Base-by-base conservation (phyloP, 2,797 vertebrate species). In the Enoplosus armatus region DNA sequence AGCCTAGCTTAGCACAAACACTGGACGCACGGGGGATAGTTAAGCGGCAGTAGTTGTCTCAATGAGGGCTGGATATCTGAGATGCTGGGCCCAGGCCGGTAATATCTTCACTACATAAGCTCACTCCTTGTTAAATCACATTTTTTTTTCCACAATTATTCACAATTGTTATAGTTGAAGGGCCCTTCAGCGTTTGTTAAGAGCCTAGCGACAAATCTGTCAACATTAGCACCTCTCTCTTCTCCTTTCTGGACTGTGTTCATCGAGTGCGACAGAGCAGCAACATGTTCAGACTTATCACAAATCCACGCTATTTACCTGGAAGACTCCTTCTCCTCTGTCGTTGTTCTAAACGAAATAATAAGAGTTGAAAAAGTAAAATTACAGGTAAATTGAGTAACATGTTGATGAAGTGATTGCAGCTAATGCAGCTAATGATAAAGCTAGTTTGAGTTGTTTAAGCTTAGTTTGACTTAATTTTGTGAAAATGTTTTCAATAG, bases 211-310 rank as follows among this genome's bases (percentile, higher is more conserved):
- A 47, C 22, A 65, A 15, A 31, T 47, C 26, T 33, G 1, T 14
- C n/a, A n/a, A 59, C 56, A 24, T 41, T 22, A 68, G 37, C 53
- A 31, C 37, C 65, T 68, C 37, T 43, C 51, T 31, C 56, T 31
- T n/a, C 31, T 6, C 31, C 31, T 33, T 26, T 51, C 12, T 37
- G n/a, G n/a, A 51, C 47, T 51, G 63, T 35, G 47, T 26, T 37
- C 22, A 51, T 7, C 26, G 31, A 37, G 31, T 51, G 12, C 22
- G 33, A 37, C 31, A n/a, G n/a, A n/a, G 18, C 31, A 37, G n/a
- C n/a, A n/a, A n/a, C n/a, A n/a, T n/a, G n/a, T 33, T 33, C 31
- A 33, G 31, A 63, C 43, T 61, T 8, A 41, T 61, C n/a, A 61
- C 24, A 15, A 16, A 39, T 39, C 12, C 10, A 7, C 22, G 24